Evolutionary conservation across 1,140 invertebrate species (phyloP).

Genomic region (Halesus radiatus): DNA sequence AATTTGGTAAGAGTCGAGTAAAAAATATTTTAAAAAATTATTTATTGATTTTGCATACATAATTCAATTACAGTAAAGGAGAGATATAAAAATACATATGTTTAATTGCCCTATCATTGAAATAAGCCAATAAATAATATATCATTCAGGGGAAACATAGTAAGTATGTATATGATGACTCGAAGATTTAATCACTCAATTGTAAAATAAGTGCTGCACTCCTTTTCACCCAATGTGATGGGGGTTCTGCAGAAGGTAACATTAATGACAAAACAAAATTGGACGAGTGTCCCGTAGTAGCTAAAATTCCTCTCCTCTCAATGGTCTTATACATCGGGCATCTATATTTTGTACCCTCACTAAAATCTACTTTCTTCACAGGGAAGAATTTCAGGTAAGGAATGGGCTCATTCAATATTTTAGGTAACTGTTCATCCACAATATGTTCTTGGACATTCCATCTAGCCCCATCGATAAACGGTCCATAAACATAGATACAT

Average conservation of each 20-base stretch:
- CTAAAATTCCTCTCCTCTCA: conserved; percentile 84
- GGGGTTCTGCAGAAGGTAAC: conserved; percentile 77
- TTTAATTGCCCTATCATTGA: too few relatives aligned
- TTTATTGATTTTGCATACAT: too few relatives aligned
- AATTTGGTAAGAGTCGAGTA: too few relatives aligned
- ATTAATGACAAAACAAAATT: conserved; percentile 89
- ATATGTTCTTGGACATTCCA: conserved; percentile 77
- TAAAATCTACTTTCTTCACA: conserved; percentile 70
- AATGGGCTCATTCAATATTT: conserved; percentile 85
- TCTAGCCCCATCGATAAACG: conserved; percentile 88
- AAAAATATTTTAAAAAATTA: too few relatives aligned
- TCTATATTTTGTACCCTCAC: conserved; percentile 75
- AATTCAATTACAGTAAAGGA: too few relatives aligned
- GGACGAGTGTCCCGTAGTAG: conserved; percentile 92
- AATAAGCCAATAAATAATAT: too few relatives aligned
- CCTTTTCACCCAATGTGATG: conserved; percentile 89
- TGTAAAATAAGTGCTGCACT: conserved; percentile 90
- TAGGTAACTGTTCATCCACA: conserved; percentile 85
- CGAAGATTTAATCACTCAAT: conserved; percentile 74
- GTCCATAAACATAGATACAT: conserved; percentile 87
- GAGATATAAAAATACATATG: too few relatives aligned
- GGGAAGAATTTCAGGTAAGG: conserved; percentile 83
- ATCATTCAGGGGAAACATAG: too few relatives aligned
- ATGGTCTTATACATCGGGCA: conserved; percentile 92
- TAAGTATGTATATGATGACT: too few relatives aligned